Evolutionary conservation across 2,888 invertebrate species (phyloP), one percentile per base, ranked within the genome.

Genomic region (Lamproptera curius): DNA sequence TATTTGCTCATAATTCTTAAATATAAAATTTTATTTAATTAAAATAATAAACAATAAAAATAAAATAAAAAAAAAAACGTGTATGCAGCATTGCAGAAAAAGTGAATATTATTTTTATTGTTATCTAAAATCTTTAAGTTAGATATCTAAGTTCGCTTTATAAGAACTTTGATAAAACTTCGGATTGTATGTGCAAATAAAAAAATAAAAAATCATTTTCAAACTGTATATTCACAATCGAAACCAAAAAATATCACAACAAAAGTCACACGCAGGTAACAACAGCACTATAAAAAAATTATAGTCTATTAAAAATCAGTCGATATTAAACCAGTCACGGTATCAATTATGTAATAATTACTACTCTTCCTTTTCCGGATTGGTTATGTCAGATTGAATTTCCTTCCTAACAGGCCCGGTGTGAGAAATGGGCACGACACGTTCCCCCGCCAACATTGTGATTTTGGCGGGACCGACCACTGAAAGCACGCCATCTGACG

Each of bases 401-500:
- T 71, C 73, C 39, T 81, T 74, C 34, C 85, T 81, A 1, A 89
- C 83, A 0, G 90, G 89, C 3, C 90, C 91, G 17, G 90, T 91
- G 35, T 90, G 90, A 34, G 88, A 84, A 50, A 91, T 90, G 16
- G 90, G 90, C 4, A 92, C 83, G 9, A 85, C 59, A 10, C 90
- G 79, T 56, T 90, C 91, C 2, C 81, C 87, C 40, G 67, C 65
- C 0, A 61, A 57, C 0, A 57, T 54, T n/a, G 70, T 75, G 15
- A 54, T 57, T 51, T 76, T 78, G 31, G 61, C 71, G 1, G 93
- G 92, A 17, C 92, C 93, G 17, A 90, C 89, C 1, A 94, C 89
- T 0, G 91, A 92, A 13, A 94, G 73, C 4, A 95, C 89, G 2
- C 95, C 95, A 70, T 95, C 94, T 0, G 93, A 91, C n/a, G 94